Conservation (phyloP, 2,113 vertebrate genomes). For the Sander vitreus region DNA sequence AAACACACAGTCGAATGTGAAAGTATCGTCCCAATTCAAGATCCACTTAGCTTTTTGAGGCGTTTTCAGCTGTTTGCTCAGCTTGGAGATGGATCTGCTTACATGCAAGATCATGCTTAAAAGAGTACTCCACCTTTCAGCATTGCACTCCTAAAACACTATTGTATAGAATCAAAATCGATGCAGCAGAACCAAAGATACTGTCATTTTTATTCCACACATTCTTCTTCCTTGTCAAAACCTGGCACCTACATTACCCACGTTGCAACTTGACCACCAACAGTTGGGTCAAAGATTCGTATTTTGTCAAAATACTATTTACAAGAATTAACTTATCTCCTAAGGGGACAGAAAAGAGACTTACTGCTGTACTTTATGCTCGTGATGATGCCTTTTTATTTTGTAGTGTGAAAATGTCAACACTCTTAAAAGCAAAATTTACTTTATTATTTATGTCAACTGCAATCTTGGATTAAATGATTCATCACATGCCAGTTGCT, state of each 20-base stretch:
- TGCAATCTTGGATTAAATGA: slow-evolving; percentile 53
- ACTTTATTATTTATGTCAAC: slow-evolving; percentile 48
- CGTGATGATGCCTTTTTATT: slow-evolving; percentile 28
- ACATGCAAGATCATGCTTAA: not conserved
- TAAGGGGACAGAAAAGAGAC: not conserved
- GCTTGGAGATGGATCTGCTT: not conserved
- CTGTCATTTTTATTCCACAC: not conserved
- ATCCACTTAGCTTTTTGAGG: not conserved
- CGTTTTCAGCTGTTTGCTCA: not conserved
- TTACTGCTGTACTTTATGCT: not conserved
- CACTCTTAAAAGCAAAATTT: slow-evolving; percentile 23
- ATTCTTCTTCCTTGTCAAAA: not conserved
- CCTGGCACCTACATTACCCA: not conserved
- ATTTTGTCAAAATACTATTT: not conserved
- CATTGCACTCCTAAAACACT: not conserved
- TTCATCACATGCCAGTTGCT: slow-evolving; percentile 56
- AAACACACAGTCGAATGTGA: too few species aligned
- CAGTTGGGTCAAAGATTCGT: not conserved
- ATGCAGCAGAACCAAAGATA: not conserved
- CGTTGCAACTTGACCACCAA: not conserved
- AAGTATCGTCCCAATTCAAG: slow-evolving; percentile 3
- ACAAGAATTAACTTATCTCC: not conserved
- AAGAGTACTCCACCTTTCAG: not conserved
- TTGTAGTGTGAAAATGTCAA: slow-evolving; percentile 25
- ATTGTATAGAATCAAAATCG: not conserved